Evolutionary conservation across 1,140 invertebrate species (phyloP).

Genomic region (Reticulitermes speratus): DNA sequence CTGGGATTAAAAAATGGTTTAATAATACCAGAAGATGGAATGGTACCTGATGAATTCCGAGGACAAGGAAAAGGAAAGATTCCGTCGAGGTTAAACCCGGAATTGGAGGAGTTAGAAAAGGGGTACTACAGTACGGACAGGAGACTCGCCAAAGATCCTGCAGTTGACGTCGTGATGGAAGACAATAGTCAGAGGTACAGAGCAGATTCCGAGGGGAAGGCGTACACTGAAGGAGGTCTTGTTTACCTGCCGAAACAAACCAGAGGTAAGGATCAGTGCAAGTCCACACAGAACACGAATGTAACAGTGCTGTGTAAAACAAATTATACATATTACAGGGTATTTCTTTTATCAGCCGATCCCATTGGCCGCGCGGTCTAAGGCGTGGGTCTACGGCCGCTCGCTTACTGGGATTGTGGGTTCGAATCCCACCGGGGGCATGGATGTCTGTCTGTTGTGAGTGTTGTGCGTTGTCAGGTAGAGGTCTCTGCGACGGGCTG

Average conservation of each 20-base stretch:
- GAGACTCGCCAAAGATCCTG: not conserved
- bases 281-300: not conserved
- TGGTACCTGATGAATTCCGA: not conserved
- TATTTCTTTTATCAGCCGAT: no score
- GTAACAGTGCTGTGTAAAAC: not conserved
- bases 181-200: not conserved
- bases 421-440: no score
- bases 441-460: no score
- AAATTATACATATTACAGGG: no score
- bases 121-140: not conserved
- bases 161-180: not conserved
- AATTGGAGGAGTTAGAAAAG: not conserved
- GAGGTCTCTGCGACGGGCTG: no score
- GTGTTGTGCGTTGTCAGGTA: no score
- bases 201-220: slow-evolving; percentile 39
- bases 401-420: no score
- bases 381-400: no score
- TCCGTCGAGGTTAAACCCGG: not conserved
- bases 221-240: slow-evolving; percentile 65
- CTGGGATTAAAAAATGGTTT: not conserved
- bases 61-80: not conserved
- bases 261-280: slow-evolving; percentile 36
- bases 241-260: slow-evolving; percentile 50
- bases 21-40: not conserved
- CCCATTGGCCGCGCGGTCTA: no score